phyloP scores from a whole-genome alignment of 2,888 invertebrate species.

The Calameuta idolon region DNA sequence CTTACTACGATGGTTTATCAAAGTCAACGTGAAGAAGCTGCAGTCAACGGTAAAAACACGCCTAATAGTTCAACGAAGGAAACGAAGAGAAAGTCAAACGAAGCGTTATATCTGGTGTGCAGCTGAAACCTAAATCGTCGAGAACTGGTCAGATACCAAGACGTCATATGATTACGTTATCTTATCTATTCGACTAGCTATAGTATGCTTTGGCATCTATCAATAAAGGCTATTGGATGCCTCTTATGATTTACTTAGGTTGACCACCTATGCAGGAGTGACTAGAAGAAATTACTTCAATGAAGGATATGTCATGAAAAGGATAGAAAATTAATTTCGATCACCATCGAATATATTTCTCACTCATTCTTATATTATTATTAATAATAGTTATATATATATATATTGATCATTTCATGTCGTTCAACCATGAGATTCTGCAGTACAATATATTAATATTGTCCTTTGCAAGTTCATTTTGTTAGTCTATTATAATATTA shows the following conservation, averaged over 20 bases:
- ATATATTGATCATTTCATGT: not conserved
- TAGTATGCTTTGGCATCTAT: not conserved
- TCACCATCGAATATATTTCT: not conserved
- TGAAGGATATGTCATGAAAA: not conserved
- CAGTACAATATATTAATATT: slow-evolving; percentile 31
- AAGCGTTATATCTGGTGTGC: not conserved
- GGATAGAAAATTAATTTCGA: not conserved
- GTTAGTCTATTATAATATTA: slow-evolving; percentile 33
- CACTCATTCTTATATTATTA: not conserved
- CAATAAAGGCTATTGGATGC: not conserved
- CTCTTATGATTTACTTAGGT: not conserved
- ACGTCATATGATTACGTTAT: not conserved
- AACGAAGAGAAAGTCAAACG: not conserved
- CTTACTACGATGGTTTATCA: not conserved
- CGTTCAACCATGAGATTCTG: not conserved
- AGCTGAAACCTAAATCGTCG: not conserved
- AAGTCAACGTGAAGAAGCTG: not conserved
- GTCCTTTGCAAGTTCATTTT: slow-evolving; percentile 34
- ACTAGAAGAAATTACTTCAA: not conserved
- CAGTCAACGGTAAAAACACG: not conserved
- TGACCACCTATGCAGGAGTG: not conserved
- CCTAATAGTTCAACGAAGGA: not conserved
- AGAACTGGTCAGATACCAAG: not conserved
- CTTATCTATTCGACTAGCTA: not conserved
- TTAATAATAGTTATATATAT: slow-evolving; percentile 15